These are phyloP conservation scores for Aleadryas rufinucha DNA, from an alignment of 2,113 vertebrate species.

Conservation along the genomic window DNA sequence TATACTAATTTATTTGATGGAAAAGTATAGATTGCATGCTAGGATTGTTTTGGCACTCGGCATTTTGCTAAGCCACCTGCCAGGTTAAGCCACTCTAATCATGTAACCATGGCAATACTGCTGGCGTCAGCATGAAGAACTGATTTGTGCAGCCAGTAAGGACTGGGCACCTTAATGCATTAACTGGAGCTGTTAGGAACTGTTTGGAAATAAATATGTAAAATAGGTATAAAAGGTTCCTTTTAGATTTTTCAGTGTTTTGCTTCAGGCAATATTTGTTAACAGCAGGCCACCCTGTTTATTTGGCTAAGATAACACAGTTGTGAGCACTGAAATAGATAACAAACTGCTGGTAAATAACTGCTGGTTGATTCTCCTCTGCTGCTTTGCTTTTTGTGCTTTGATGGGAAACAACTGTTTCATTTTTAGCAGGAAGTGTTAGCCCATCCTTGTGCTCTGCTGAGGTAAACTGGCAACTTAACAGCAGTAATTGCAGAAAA, in stretches of 20 bases:
- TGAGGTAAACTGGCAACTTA: background rate
- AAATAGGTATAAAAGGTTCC: slow-evolving; percentile 33
- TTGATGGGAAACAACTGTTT: slow-evolving; percentile 2
- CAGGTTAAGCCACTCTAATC: slow-evolving; percentile 47
- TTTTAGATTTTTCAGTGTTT: slow-evolving; percentile 2
- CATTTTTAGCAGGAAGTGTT: background rate
- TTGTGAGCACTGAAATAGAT: background rate
- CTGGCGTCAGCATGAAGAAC: background rate
- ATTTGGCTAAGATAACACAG: background rate
- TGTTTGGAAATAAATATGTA: slow-evolving; percentile 38
- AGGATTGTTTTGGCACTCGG: background rate
- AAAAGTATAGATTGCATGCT: background rate
- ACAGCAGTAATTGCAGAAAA: background rate
- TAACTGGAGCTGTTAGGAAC: slow-evolving; percentile 16
- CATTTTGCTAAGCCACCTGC: slow-evolving; percentile 44
- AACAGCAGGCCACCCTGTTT: slow-evolving; percentile 41
- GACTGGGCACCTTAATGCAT: background rate
- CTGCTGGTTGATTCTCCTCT: background rate
- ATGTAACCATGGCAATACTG: slow-evolving; percentile 50
- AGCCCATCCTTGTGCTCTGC: background rate
- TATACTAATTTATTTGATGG: background rate
- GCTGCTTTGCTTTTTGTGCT: slow-evolving; percentile 13
- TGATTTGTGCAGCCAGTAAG: slow-evolving; percentile 17
- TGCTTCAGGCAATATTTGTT: slow-evolving; percentile 27
- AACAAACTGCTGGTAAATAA: slow-evolving; percentile 10